Evolutionary conservation across 2,113 vertebrate species (phyloP), one percentile per base, ranked within the genome.

Genomic region (Pyxicephalus adspersus): DNA sequence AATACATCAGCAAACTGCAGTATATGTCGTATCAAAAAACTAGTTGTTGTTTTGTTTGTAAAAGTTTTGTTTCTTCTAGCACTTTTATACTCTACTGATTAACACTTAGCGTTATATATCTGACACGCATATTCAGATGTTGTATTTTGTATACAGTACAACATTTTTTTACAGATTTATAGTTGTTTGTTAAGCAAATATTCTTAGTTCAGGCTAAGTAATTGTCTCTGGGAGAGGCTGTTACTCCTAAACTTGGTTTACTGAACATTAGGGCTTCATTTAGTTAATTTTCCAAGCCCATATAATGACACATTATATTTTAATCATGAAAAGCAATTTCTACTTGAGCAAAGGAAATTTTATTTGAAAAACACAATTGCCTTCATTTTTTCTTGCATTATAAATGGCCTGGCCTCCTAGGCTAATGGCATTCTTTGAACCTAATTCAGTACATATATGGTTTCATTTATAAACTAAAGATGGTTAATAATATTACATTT

Each of bases 361-460:
- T 45, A 45, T 34, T 34, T 57, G 20, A 45, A 45, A 45, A 45
- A 45, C 38, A 45, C 38, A 45, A 45, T 45, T 45, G 38, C 11
- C 38, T 73, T 73, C 52, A 73, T 73, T n/a, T n/a, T n/a, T n/a
- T 29, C 28, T 29, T 55, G 68, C 25, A 72, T 55, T 72, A 55
- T 19, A 23, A 74, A 51, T 58, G 23, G 20, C 38, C 57, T 73
- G 51, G 70, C 54, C 31, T 29, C 57, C 68, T 4, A 71, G 68
- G 52, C 50, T 70, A 28, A 55, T 20, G 51, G 25, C 23, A 29
- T 71, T 8, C 54, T 58, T 58, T 74, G 26, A 57, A 58, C 57
- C 34, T 58, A 34, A 60, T 58, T 60, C 31, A 58, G 51, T 34
- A 26, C 26, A 73, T 73, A 13, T 57, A 73, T 13, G 4, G 29